Percentiles rank a stretch among this genome's conserved stretches.
Conservation (phyloP, 2,797 vertebrate genomes). For the Gymnoscopelus microlampas region DNA sequence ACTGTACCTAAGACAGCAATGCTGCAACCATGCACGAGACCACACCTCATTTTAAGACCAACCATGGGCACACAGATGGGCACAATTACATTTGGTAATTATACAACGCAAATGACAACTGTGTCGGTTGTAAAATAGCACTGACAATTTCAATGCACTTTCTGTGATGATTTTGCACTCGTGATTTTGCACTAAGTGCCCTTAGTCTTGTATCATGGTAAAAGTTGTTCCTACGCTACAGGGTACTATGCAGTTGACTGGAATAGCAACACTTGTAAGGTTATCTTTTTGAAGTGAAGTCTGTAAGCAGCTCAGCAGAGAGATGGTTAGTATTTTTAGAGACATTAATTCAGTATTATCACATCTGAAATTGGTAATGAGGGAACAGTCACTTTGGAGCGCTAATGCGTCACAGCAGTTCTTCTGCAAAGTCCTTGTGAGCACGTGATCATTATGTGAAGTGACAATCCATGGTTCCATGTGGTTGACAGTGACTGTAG, state of each 20-base stretch:
- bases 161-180: not conserved
- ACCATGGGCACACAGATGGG: too few species aligned
- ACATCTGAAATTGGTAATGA: constrained; percentile 53
- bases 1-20: too few species aligned
- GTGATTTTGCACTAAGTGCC: not conserved
- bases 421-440: constrained; percentile 48
- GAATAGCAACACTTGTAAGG: constrained; percentile 16
- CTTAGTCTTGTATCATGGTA: constrained; percentile 8
- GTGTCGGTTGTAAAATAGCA: too few species aligned
- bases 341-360: constrained; percentile 58
- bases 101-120: too few species aligned
- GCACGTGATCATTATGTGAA: constrained; percentile 42
- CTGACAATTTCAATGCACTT: too few species aligned
- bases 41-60: too few species aligned
- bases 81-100: too few species aligned
- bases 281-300: constrained; percentile 34
- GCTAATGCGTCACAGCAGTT: constrained; percentile 53
- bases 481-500: constrained; percentile 46
- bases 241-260: constrained; percentile 18
- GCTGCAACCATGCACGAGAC: too few species aligned
- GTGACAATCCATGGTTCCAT: constrained; percentile 12
- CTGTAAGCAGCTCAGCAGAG: constrained; percentile 28
- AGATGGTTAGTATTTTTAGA: constrained; percentile 37
- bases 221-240: constrained; percentile 18
- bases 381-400: constrained; percentile 36